Evolutionary conservation across 2,797 vertebrate genomes (phyloP), one percentile per base, ranked within the genome.

Genomic region (Clarias platycephalus): DNA sequence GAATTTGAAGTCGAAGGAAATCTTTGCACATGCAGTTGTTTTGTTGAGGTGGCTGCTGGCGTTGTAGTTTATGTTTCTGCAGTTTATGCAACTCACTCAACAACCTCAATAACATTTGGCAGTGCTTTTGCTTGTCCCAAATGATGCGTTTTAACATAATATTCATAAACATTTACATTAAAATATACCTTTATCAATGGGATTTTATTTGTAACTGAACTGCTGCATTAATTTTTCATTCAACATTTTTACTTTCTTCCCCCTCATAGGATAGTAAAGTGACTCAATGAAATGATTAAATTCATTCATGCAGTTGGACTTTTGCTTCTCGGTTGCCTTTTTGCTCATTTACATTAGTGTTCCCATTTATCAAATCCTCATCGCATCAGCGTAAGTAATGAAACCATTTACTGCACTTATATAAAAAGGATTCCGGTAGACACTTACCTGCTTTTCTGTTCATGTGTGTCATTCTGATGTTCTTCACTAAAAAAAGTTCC

Each of bases 401-500:
- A 26, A n/a, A 37, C 12, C 18, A 37, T 57, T 7, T 28, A 15
- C 8, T 34, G 20, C n/a, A 63, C 58, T 81, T 57, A 24, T 40
- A 58, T 10, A 22, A 81, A 57, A 13, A 26, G 7, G 7, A 49
- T 3, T 58, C 12, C 24, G 1, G 2, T 76, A 60, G 55, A 40
- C 18, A 78, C 81, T 57, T 74, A 86, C 85, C 85, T 86, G 16
- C 75, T 58, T 60, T 34, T 1, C 31, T 75, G 75, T 44, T 74
- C 81, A 24, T 67, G 58, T n/a, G n/a, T 13, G 74, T 66, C 75
- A 1, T 63, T 58, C 68, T 68, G 70, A 24, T 83, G 37, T 67
- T 86, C 85, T 79, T 86, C 81, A 71, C 85, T 86, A 49, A 8
- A 60, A 72, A 49, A 40, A 66, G 66, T n/a, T 66, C 66, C 4